These are phyloP conservation scores for Carassius carassius DNA, from an alignment of 2,113 vertebrate species.

Conservation along the genomic window DNA sequence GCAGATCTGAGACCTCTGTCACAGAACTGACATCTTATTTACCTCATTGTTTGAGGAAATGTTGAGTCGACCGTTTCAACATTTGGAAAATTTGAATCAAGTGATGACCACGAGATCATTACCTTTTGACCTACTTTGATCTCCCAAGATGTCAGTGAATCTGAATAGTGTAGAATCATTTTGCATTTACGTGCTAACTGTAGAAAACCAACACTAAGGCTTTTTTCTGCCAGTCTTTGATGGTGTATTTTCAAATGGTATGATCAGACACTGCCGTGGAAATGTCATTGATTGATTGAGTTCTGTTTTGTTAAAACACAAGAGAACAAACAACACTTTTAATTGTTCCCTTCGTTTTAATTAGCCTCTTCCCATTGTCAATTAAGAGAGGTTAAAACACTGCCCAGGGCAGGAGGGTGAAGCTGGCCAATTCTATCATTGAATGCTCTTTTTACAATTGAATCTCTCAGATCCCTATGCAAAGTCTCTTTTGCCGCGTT, in stretches of 20 bases:
- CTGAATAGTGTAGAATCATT: neutral
- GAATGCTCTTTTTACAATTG: too few species aligned
- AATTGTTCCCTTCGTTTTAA: constrained; percentile 12
- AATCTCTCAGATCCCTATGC: neutral
- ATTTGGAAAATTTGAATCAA: constrained; percentile 2
- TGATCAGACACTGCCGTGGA: neutral
- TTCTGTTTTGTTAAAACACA: constrained; percentile 11
- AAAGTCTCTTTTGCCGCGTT: too few species aligned
- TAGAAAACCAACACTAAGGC: neutral
- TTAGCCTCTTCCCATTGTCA: neutral
- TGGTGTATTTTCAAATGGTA: neutral
- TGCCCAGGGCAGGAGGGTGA: neutral
- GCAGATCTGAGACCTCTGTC: constrained; percentile 22
- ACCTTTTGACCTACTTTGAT: neutral
- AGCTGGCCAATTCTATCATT: constrained; percentile 12
- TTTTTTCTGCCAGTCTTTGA: neutral
- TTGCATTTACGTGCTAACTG: neutral
- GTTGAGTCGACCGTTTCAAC: neutral
- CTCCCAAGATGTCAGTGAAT: neutral
- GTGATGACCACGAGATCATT: neutral
- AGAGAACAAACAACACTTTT: constrained; percentile 4
- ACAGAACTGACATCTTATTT: constrained; percentile 41
- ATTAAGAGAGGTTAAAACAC: neutral
- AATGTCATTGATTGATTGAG: neutral
- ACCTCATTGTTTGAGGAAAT: constrained; percentile 21